Base-by-base conservation (phyloP, 2,113 vertebrate species). In the Oceanites oceanicus region DNA sequence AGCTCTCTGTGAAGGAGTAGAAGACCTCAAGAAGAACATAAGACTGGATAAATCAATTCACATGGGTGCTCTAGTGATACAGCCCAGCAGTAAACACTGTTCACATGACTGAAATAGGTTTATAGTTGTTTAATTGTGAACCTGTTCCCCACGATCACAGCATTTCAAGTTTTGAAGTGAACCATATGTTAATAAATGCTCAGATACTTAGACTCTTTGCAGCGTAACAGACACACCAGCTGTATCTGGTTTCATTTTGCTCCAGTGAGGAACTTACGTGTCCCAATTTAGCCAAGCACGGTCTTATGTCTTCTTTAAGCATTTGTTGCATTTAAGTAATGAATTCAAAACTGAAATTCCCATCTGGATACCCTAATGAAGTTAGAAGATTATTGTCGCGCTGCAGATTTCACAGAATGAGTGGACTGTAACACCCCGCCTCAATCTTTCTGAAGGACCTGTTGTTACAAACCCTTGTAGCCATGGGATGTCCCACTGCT, bases 1-100 rank as follows among this genome's bases (percentile, higher is more conserved):
- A 96, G 58, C 58, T 91, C 63, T 81, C 87, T 91, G 38, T 70
- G 59, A 97, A 96, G 30, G 62, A 95, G 71, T 77, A 91, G 62
- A 94, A 81, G 86, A 94, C 74, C 47, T 82, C 53, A 68, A 89
- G 87, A 93, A 95, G 44, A 93, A 92, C 34, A 32, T 29, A 95
- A 62, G 42, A 32, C 11, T 61, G 32, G 40, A 47, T 82, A 85
- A 89, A 92, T 78, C 22, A 85, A 27, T 61, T 81, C 17, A 44
- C 9, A 38, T 16, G 2, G 15, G 52, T 84, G 30, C 22, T 84
- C 21, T 63, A 78, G 52, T 61, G 65, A 61, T 29, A 84, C 11
- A 86, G 20, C 18, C 17, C 40, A 91, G 62, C 10, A 81, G 8
- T 78, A 75, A 76, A 58, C 0, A 1, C 12, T 70, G 20, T 70